Conservation (phyloP, 2,113 vertebrate species). For the Edolisoma coerulescens region DNA sequence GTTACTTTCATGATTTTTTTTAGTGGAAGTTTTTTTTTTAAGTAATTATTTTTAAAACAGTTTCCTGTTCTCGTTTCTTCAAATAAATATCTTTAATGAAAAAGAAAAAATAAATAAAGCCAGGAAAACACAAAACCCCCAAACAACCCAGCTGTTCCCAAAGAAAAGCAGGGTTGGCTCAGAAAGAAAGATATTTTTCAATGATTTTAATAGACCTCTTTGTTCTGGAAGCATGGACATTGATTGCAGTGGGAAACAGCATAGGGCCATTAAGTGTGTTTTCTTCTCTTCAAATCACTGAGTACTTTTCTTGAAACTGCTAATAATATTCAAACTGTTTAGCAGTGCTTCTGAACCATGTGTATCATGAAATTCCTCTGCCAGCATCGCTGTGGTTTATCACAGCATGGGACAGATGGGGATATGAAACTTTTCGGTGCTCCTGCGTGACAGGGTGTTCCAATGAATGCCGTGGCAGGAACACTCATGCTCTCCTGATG, state of each 20-base stretch:
- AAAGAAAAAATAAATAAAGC: not conserved
- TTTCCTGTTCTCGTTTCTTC: not conserved
- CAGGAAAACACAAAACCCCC: not conserved
- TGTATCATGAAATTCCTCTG: not conserved
- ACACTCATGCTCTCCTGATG: fast-evolving
- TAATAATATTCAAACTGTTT: not conserved
- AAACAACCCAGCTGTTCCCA: not conserved
- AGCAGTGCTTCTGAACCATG: not conserved
- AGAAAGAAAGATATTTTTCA: not conserved
- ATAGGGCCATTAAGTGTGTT: not conserved
- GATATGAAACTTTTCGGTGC: fast-evolving
- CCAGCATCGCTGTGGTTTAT: fast-evolving
- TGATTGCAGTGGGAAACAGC: not conserved
- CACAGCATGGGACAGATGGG: not conserved
- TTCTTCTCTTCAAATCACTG: not conserved
- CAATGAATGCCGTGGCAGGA: not conserved
- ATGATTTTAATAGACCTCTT: not conserved
- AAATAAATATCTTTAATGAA: not conserved
- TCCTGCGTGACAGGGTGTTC: not conserved
- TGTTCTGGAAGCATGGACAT: not conserved
- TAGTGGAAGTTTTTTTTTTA: not conserved
- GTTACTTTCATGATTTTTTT: not conserved
- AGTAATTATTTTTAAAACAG: not conserved
- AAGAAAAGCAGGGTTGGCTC: not conserved
- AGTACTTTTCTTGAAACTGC: not conserved